These are phyloP conservation scores for Heliconius hortense DNA, from an alignment of 2,888 invertebrate genomes.

Conservation along the genomic window DNA sequence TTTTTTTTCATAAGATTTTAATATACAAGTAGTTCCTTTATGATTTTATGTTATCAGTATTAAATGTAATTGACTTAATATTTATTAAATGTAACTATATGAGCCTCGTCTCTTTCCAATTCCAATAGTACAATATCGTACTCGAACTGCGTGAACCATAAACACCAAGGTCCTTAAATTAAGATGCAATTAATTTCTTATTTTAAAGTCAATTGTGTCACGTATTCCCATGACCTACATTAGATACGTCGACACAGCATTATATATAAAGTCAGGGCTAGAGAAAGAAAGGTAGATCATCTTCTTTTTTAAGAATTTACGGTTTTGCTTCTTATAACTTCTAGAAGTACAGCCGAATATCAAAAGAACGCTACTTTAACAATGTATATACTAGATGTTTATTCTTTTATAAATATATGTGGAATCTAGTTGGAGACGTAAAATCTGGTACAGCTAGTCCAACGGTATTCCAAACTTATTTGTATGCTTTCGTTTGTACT, in stretches of 20 bases:
- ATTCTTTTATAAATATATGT: neutral
- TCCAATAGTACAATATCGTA: constrained; percentile 18
- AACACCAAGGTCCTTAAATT: constrained; percentile 59
- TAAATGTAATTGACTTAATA: neutral
- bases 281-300: neutral
- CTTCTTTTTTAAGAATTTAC: neutral
- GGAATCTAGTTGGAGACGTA: no score
- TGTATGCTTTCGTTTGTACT: constrained; percentile 28
- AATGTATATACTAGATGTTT: neutral
- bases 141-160: constrained; percentile 46
- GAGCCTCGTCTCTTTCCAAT: neutral
- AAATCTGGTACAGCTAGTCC: constrained; percentile 29
- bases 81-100: neutral
- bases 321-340: neutral
- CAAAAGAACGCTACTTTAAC: neutral
- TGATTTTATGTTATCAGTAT: neutral
- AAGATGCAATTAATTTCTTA: constrained; percentile 57
- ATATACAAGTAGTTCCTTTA: no score
- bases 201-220: constrained; percentile 60
- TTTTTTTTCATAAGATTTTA: no score
- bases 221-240: constrained; percentile 71
- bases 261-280: constrained; percentile 6
- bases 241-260: constrained; percentile 42
- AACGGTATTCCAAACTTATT: constrained; percentile 33
- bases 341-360: neutral